Percentiles rank a stretch among this genome's conserved stretches.
These are phyloP conservation scores for Drosophila prolongata DNA, from an alignment of 2,888 invertebrate species.

Conservation along the genomic window DNA sequence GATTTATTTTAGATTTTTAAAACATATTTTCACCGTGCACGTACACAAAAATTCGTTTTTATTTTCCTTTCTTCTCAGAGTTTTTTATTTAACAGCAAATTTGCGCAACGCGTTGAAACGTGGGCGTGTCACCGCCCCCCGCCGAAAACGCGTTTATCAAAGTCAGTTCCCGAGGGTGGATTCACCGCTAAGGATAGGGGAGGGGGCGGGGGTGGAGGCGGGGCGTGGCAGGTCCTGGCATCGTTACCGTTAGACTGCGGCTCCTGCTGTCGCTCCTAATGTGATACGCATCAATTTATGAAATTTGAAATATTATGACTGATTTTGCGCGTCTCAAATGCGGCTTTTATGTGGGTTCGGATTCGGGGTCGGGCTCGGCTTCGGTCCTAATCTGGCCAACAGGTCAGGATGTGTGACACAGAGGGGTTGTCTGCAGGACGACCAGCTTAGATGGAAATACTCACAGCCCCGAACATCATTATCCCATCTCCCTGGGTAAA, in stretches of 20 bases:
- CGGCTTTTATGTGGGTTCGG: conserved; percentile 26
- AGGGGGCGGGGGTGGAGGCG: background rate
- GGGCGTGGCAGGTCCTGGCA: conserved; percentile 16
- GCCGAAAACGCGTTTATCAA: conserved; percentile 67
- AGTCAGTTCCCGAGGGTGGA: conserved; percentile 67
- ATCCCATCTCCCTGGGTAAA: conserved; percentile 47
- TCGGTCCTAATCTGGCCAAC: conserved; percentile 68
- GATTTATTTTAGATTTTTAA: background rate
- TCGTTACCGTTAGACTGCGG: conserved; percentile 54
- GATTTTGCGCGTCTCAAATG: conserved; percentile 59
- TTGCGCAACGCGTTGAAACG: conserved; percentile 58
- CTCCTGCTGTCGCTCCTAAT: conserved; percentile 56
- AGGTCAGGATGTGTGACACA: conserved; percentile 47
- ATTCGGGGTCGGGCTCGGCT: background rate
- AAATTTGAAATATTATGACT: conserved; percentile 81
- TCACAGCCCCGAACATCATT: conserved; percentile 37
- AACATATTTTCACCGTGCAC: background rate
- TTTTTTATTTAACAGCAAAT: conserved; percentile 51
- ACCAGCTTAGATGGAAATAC: conserved; percentile 64
- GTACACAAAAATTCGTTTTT: background rate
- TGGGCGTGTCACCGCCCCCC: conserved; percentile 50
- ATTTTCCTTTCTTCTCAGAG: conserved; percentile 9
- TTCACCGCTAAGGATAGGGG: conserved; percentile 26
- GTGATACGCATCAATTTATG: conserved; percentile 81
- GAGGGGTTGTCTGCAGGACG: conserved; percentile 23